Evolutionary conservation across 2,113 vertebrate species (phyloP), one percentile per base, ranked within the genome.

Genomic region (Myrmecophaga tridactyla): DNA sequence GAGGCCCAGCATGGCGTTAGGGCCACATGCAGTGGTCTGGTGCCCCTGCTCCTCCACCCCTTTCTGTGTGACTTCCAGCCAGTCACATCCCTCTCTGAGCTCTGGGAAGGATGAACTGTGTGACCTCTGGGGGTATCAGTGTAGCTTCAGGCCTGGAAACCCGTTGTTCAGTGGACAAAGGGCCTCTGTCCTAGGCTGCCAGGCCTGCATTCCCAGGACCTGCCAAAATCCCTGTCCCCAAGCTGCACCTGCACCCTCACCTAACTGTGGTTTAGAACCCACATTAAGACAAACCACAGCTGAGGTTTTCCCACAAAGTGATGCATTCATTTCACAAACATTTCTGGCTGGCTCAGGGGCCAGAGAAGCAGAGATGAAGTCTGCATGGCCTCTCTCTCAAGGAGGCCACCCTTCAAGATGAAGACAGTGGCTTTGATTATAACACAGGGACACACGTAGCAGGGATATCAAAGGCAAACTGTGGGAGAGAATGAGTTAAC

Each of bases 1-100:
- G 21, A 10, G 41, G 10, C 43, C n/a, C 53, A 23, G 43, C 63
- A 2, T 4, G 17, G 23, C 51, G 69, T 15, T 43, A 12, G 78
- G 48, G 31, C 17, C 10, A 2, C 31, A 4, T 3, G 1, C 2
- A 1, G 58, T 15, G 21, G 27, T 9, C 21, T n/a, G 3, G 0
- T n/a, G 25, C 27, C 48, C 48, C 58, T 7, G 27, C 58, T 23
- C 67, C 58, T 39, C 46, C 25, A 6, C 46, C 29, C 21, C 31
- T 25, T 51, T 20, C 65, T 3, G 3, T 31, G 53, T 31, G 46
- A 39, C 34, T 39, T 58, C 67, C 14, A 80, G 18, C 86, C 21
- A 29, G 39, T 3, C 36, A 27, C 4, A 18, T 2, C 2, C 36
- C 13, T 56, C 39, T 89, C 80, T 70, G 72, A 41, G n/a, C 86